These are phyloP conservation scores for Vimba vimba DNA, from an alignment of 2,113 vertebrate species.

Conservation along the genomic window DNA sequence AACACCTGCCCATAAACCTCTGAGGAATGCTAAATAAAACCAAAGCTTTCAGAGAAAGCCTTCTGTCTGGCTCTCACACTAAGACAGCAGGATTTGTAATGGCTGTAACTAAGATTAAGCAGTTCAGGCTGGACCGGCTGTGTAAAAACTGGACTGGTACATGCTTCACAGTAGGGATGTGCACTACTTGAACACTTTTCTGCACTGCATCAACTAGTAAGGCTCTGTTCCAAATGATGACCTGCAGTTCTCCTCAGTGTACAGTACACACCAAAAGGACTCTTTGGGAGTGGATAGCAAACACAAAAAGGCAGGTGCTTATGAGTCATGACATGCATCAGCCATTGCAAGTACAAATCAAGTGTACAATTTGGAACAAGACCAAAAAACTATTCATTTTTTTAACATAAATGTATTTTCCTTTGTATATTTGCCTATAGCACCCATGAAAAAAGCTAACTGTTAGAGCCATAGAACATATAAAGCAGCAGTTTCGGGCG, in stretches of 20 bases:
- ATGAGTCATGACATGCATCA: not conserved
- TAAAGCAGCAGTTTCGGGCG: not conserved
- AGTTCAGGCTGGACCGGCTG: slow-evolving; percentile 72
- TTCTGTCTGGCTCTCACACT: slow-evolving; percentile 78
- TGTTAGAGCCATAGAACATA: too few relatives aligned
- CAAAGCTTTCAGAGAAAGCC: slow-evolving; percentile 74
- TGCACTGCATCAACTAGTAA: not conserved
- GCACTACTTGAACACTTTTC: not conserved
- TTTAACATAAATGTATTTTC: not conserved
- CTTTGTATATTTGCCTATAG: not conserved
- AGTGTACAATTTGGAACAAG: not conserved
- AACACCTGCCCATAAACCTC: slow-evolving; percentile 82
- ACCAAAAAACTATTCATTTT: not conserved
- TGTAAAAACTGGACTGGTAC: slow-evolving; percentile 57
- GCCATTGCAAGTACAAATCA: not conserved
- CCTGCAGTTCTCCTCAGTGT: not conserved
- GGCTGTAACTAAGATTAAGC: slow-evolving; percentile 78
- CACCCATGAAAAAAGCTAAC: not conserved
- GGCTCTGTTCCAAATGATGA: not conserved
- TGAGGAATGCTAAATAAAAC: slow-evolving; percentile 83
- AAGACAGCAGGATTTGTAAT: slow-evolving; percentile 79
- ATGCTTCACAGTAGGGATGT: slow-evolving; percentile 2
- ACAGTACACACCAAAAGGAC: not conserved
- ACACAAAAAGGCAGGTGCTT: not conserved
- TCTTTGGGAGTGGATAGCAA: not conserved